Evolutionary conservation across 2,888 invertebrate genomes (phyloP).

Genomic region (Leucoma salicis): DNA sequence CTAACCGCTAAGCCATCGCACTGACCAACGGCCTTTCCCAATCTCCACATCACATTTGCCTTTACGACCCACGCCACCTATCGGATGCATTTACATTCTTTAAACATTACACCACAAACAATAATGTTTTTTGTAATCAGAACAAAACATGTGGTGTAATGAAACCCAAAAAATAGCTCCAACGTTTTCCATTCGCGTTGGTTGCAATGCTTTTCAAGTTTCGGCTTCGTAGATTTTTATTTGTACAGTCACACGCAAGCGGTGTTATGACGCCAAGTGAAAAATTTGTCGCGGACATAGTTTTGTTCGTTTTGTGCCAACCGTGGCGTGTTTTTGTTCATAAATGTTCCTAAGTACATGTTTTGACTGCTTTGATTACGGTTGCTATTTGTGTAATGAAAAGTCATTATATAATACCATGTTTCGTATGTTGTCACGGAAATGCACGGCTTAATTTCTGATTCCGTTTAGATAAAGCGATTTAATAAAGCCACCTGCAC

Average conservation of each 20-base stretch:
- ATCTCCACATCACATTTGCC: too few species aligned
- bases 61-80: too few species aligned
- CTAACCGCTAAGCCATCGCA: too few species aligned
- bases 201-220: conserved; percentile 39
- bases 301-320: conserved; percentile 35
- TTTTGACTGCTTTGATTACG: conserved; percentile 16
- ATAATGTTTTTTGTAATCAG: too few species aligned
- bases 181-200: conserved; percentile 29
- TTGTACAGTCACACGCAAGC: conserved; percentile 45
- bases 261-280: conserved; percentile 52
- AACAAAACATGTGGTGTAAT: conserved; percentile 23
- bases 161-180: conserved; percentile 28
- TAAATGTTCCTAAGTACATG: conserved; percentile 15
- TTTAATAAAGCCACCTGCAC: too few species aligned
- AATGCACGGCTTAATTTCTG: not conserved
- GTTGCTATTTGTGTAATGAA: conserved; percentile 22
- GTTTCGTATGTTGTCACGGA: conserved; percentile 1
- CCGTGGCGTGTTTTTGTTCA: conserved; percentile 25
- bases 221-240: conserved; percentile 29
- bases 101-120: too few species aligned
- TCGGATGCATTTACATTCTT: too few species aligned
- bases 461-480: not conserved
- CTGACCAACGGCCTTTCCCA: too few species aligned
- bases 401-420: conserved; percentile 12
- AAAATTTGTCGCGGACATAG: conserved; percentile 53